A percentile compares a stretch with the other conserved stretches of the same genome.
Conservation (phyloP, 2,888 invertebrate species). For the Drosophila ezoana region DNA sequence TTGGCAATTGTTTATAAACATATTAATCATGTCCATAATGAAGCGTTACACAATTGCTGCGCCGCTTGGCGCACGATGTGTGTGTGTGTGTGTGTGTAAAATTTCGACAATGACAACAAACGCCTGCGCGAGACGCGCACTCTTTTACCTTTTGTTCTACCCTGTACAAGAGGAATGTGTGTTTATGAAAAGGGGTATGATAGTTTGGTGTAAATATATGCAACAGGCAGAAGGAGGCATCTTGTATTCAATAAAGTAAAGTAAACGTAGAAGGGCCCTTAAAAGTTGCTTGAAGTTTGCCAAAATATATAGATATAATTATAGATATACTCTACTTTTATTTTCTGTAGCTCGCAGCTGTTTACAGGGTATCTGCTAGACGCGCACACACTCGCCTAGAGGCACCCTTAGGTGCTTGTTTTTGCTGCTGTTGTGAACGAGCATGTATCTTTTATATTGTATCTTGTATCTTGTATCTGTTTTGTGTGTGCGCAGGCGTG, state of each 20-base stretch:
- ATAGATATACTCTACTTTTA: too few species aligned
- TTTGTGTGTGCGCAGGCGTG: constrained; percentile 70
- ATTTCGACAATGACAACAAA: constrained; percentile 24
- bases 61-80: constrained; percentile 27
- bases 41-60: constrained; percentile 71
- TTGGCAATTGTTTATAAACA: constrained; percentile 77
- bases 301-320: too few species aligned
- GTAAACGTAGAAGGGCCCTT: too few species aligned
- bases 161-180: too few species aligned
- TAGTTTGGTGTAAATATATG: neutral
- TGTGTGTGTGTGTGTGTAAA: constrained; percentile 23
- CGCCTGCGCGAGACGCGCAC: constrained; percentile 12
- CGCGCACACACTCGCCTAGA: neutral
- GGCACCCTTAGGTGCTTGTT: neutral
- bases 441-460: constrained; percentile 46
- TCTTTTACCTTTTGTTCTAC: constrained; percentile 24
- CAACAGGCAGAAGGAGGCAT: neutral
- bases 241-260: too few species aligned
- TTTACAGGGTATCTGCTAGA: constrained; percentile 2
- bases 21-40: constrained; percentile 77
- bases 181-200: neutral
- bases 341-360: neutral
- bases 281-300: too few species aligned
- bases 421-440: neutral
- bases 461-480: constrained; percentile 54